phyloP scores from a whole-genome alignment of 2,797 vertebrate species.

The Diceros bicornis region DNA sequence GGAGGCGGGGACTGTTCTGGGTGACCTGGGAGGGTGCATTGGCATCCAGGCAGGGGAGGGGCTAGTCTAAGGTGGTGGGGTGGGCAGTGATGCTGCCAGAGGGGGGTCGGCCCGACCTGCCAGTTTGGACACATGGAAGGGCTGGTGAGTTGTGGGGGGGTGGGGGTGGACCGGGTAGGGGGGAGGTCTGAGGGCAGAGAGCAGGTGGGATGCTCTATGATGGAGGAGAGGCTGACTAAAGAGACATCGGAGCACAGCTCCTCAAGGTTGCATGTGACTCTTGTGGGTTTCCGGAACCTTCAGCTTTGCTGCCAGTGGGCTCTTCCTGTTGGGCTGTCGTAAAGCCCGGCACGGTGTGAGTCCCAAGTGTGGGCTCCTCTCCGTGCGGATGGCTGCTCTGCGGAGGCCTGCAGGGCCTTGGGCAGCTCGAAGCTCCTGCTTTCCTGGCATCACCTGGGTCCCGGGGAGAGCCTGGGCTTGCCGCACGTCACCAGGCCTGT shows the following conservation, averaged over 20 bases:
- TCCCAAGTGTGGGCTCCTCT: background rate
- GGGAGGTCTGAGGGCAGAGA: background rate
- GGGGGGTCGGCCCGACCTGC: too few relatives aligned
- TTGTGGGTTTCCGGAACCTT: background rate
- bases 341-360: background rate
- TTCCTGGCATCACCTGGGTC: background rate
- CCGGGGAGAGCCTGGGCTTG: background rate
- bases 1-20: background rate
- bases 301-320: background rate
- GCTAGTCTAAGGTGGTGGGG: too few relatives aligned
- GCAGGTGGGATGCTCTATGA: background rate
- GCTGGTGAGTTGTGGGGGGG: background rate
- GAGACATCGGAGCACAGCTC: background rate
- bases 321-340: background rate
- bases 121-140: background rate
- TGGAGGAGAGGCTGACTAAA: background rate
- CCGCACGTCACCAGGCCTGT: fast-evolving
- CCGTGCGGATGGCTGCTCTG: fast-evolving
- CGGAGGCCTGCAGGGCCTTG: fast-evolving
- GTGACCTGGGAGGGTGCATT: background rate
- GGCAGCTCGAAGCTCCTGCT: background rate
- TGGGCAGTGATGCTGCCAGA: background rate
- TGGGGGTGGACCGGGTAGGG: background rate
- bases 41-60: background rate
- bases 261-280: background rate